phyloP scores from a whole-genome alignment of 2,797 vertebrate species.

The Phataginus tetradactyla region DNA sequence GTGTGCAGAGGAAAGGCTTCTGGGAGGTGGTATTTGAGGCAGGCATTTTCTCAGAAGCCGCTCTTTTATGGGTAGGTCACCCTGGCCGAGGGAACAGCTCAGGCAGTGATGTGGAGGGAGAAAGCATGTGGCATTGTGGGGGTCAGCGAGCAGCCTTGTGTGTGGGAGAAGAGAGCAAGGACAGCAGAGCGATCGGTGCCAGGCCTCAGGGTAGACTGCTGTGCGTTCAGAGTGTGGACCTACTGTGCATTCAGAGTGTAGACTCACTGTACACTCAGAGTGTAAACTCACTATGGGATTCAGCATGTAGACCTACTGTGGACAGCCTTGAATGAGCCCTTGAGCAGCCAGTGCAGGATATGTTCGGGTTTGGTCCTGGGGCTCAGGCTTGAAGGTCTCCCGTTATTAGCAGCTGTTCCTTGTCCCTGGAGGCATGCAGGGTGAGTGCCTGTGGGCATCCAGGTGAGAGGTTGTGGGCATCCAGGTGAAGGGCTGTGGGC shows the following conservation, averaged over 20 bases:
- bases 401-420: rapidly evolving
- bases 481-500: background rate
- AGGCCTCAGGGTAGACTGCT: background rate
- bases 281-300: background rate
- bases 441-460: background rate
- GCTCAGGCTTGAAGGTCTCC: background rate
- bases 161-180: background rate
- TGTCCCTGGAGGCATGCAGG: background rate
- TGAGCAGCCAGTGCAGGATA: background rate
- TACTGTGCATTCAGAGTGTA: background rate
- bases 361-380: background rate
- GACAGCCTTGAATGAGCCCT: background rate
- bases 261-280: background rate
- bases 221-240: background rate
- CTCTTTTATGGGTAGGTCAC: background rate
- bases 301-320: background rate
- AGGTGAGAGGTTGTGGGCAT: background rate
- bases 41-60: background rate
- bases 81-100: background rate
- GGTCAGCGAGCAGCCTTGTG: background rate
- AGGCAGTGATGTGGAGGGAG: background rate
- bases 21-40: background rate
- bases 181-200: background rate
- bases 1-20: background rate
- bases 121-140: background rate